Percentiles rank a stretch among this genome's conserved stretches.
phyloP scores from a whole-genome alignment of 2,797 vertebrate genomes.

The Tamandua tetradactyla region DNA sequence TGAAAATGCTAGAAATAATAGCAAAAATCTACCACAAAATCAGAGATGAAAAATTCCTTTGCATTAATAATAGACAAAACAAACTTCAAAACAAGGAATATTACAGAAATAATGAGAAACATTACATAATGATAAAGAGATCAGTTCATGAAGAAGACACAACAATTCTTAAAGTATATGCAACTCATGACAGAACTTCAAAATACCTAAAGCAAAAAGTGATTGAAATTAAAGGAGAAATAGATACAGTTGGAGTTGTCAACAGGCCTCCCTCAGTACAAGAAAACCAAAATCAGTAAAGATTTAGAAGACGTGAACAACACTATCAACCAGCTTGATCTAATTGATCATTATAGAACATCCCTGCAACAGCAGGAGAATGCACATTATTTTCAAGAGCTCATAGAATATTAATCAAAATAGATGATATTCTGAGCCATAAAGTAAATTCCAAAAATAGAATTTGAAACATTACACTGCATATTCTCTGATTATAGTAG shows the following conservation, averaged over 20 bases:
- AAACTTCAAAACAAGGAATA: neutral
- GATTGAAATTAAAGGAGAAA: constrained; percentile 16
- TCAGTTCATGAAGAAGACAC: neutral
- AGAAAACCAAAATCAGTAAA: neutral
- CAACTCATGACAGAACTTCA: neutral
- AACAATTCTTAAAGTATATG: neutral
- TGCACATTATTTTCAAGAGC: neutral
- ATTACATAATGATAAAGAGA: neutral
- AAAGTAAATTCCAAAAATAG: neutral
- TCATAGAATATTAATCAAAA: neutral
- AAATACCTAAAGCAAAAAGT: neutral
- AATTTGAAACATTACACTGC: neutral
- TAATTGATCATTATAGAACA: neutral
- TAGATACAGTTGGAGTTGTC: neutral
- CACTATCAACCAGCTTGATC: neutral
- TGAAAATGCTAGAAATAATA: neutral
- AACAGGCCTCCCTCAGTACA: neutral
- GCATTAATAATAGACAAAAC: neutral
- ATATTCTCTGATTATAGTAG: neutral
- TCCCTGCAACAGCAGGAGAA: neutral
- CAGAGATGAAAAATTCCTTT: neutral
- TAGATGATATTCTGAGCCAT: neutral
- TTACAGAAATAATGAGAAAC: neutral
- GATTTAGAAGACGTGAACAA: neutral
- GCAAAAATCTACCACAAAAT: neutral